A percentile compares a stretch with the other conserved stretches of the same genome.
These are phyloP conservation scores for Thermophis baileyi DNA, from an alignment of 2,113 vertebrate genomes.

Conservation along the genomic window DNA sequence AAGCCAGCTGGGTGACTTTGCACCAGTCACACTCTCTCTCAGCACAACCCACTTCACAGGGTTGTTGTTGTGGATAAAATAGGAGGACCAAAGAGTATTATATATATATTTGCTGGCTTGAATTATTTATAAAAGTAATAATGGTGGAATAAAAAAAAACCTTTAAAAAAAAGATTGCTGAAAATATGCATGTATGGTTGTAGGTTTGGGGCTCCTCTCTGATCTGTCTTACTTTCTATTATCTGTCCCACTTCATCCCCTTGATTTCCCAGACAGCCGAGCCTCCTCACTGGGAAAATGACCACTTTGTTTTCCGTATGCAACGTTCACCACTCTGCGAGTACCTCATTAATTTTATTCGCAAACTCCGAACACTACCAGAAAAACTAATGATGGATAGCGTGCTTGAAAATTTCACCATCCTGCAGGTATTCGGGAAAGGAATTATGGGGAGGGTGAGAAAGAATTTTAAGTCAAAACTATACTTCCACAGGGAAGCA, in stretches of 20 bases:
- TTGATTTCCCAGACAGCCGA: slow-evolving; percentile 45
- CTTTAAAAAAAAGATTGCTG: background rate
- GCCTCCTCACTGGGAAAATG: slow-evolving; percentile 64
- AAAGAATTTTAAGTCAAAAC: background rate
- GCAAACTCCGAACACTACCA: slow-evolving; percentile 67
- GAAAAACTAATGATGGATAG: slow-evolving; percentile 66
- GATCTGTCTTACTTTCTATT: background rate
- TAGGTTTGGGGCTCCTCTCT: background rate
- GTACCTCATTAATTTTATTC: slow-evolving; percentile 71
- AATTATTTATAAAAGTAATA: background rate
- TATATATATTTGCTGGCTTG: background rate
- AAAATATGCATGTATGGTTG: background rate
- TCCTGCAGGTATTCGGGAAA: slow-evolving; percentile 62
- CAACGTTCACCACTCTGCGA: slow-evolving; percentile 71
- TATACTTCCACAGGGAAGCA: background rate
- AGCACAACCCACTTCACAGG: background rate
- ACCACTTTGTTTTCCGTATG: slow-evolving; percentile 67
- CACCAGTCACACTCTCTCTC: background rate
- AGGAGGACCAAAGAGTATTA: background rate
- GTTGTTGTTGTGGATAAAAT: background rate
- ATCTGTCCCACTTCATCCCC: background rate
- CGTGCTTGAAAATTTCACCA: slow-evolving; percentile 72
- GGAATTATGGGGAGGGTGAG: background rate
- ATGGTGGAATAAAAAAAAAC: background rate
- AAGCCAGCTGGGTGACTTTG: background rate